These are phyloP conservation scores for Ethmia dodecea DNA, from an alignment of 2,888 invertebrate genomes.

Conservation along the genomic window DNA sequence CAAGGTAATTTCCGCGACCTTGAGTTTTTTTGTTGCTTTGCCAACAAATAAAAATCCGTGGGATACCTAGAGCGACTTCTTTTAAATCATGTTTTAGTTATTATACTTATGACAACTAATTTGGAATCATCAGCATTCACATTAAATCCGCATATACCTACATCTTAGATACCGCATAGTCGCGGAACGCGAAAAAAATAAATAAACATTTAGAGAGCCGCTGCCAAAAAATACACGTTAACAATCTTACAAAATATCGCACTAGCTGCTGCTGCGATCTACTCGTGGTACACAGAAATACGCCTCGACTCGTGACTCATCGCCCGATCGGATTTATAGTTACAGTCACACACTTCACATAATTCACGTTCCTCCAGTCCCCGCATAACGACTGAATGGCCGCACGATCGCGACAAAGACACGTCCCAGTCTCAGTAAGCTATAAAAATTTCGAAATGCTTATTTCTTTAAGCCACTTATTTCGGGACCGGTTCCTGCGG, in stretches of 20 bases:
- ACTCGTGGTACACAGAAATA: conserved; percentile 37
- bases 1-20: conserved; percentile 49
- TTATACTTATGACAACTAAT: no score
- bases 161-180: no score
- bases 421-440: conserved; percentile 36
- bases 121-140: no score
- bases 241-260: conserved; percentile 24
- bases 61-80: no score
- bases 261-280: conserved; percentile 16
- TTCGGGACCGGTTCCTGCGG: conserved; percentile 34
- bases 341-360: conserved; percentile 39
- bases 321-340: conserved; percentile 35
- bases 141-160: no score
- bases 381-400: conserved; percentile 21
- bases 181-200: no score
- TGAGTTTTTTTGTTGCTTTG: no score
- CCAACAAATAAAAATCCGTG: no score
- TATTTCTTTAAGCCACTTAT: conserved; percentile 39
- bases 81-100: no score
- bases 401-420: conserved; percentile 25
- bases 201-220: conserved; percentile 34
- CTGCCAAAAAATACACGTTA: conserved; percentile 33
- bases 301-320: conserved; percentile 36
- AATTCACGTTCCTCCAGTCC: conserved; percentile 24
- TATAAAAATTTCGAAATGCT: conserved; percentile 30